Evolutionary conservation across 2,888 invertebrate species (phyloP).

Genomic region (Hirtodrosophila cameraria): DNA sequence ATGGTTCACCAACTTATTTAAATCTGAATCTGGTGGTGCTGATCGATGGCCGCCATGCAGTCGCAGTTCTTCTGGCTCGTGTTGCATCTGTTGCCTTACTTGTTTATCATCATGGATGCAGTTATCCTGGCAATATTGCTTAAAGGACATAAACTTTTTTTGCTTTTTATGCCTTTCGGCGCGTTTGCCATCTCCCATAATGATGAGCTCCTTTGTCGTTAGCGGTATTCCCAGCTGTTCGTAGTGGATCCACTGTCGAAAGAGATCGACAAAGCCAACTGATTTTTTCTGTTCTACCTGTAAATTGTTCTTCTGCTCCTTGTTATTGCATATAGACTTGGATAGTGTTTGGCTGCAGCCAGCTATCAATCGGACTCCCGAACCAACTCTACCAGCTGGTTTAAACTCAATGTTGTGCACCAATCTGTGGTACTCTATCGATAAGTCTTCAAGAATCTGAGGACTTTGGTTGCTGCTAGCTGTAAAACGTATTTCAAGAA

Average conservation of each 20-base stretch:
- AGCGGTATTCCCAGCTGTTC: conserved; percentile 35
- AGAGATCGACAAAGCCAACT: conserved; percentile 38
- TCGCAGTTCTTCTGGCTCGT: too few species aligned
- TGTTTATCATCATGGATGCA: too few species aligned
- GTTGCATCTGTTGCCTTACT: too few species aligned
- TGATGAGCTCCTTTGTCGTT: conserved; percentile 28
- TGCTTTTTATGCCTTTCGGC: neutral
- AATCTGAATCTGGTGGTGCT: too few species aligned
- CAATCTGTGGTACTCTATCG: conserved; percentile 14
- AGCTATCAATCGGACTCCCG: neutral
- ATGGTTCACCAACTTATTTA: too few species aligned
- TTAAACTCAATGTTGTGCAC: conserved; percentile 15
- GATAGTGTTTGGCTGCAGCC: neutral
- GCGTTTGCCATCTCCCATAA: conserved; percentile 16
- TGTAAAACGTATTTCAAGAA: neutral
- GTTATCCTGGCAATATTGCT: neutral
- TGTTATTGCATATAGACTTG: neutral
- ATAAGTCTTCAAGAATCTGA: neutral
- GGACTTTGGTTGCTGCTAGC: neutral
- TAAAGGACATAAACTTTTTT: too few species aligned
- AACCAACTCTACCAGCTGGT: neutral
- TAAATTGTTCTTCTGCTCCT: neutral
- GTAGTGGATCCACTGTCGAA: conserved; percentile 25
- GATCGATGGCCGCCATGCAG: too few species aligned
- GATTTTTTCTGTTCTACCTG: neutral